Conservation (phyloP, 2,888 invertebrate species). For the Camponotus fellah region DNA sequence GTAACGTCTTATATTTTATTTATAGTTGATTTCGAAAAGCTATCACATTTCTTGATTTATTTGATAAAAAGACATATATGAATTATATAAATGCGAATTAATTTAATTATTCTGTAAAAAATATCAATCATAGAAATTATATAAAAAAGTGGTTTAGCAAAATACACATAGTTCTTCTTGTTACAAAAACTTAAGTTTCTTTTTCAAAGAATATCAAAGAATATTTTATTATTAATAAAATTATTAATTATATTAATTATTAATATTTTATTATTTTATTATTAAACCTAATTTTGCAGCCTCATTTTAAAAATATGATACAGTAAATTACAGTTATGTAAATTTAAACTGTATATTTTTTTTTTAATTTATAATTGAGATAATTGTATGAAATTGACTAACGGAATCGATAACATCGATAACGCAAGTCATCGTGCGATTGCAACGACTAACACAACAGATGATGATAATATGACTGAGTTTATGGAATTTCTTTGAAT, state of each 20-base stretch:
- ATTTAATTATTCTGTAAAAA: background rate
- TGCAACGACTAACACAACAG: constrained; percentile 13
- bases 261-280: no score
- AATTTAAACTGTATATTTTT: constrained; percentile 26
- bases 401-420: constrained; percentile 40
- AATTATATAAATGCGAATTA: background rate
- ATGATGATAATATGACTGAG: constrained; percentile 27
- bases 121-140: background rate
- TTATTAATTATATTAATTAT: no score
- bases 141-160: background rate
- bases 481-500: constrained; percentile 30
- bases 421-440: constrained; percentile 41
- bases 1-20: background rate
- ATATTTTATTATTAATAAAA: no score
- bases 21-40: background rate
- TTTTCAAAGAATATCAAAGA: background rate
- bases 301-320: background rate
- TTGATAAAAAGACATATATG: background rate
- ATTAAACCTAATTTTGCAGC: background rate
- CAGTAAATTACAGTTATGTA: constrained; percentile 18
- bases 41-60: background rate
- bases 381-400: constrained; percentile 40
- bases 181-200: background rate
- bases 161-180: background rate
- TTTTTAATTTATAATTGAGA: background rate